Base-by-base conservation (phyloP, 2,113 vertebrate genomes). In the Heterocephalus glaber region DNA sequence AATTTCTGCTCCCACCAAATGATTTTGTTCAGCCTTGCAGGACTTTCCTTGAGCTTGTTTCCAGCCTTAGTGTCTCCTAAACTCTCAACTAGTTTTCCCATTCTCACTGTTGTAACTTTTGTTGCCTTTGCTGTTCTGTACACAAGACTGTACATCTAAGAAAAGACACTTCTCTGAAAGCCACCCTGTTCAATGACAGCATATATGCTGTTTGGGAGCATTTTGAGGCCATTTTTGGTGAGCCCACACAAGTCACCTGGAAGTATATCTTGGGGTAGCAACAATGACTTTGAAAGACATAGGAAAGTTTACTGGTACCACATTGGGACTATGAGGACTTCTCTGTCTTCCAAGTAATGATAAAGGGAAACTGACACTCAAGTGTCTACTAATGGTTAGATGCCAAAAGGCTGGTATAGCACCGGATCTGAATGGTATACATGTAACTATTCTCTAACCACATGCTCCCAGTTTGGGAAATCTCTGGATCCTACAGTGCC, bases 281-380 rank as follows among this genome's bases (percentile, higher is more conserved):
- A 26, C 33, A 19, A 1, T 47, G 72, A 82, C 82, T 68, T 1
- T 52, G 84, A 97, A 96, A 96, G 70, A 30, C 33, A 88, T 2
- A 68, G n/a, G 85, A 33, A 10, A 14, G 14, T 26, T 76, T 60
- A 33, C 11, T 2, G 7, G 1, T 92, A 4, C 38, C 58, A 33
- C 65, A 26, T 19, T 11, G 58, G 47, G 54, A 68, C 28, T 54
- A 52, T 14, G 38, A 14, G 61, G 95, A 86, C 44, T 70, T 86
- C 1, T 20, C 33, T 92, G 70, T 54, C 72, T 94, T 72, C 86
- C 54, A 96, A 94, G 58, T 72, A 94, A 90, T 92, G 35, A 33
- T 88, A n/a, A 66, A 52, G 30, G 44, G 90, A 88, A 97, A 72
- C 17, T 38, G 38, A 93, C 92, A 63, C 54, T 87, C 60, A 28